These are phyloP conservation scores for Erebia epiphron DNA, from an alignment of 2,888 invertebrate species.

Conservation along the genomic window DNA sequence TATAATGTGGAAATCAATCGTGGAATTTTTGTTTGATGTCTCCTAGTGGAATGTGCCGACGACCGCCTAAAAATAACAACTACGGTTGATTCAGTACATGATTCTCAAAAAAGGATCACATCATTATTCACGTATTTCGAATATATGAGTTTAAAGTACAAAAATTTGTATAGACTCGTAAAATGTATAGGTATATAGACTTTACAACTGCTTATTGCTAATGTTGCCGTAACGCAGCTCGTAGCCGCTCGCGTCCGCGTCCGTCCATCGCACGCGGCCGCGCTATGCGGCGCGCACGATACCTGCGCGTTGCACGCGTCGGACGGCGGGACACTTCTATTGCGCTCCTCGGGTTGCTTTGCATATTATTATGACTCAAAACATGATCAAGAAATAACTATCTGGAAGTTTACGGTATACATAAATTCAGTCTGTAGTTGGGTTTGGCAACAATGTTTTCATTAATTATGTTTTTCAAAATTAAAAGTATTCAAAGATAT, in stretches of 20 bases:
- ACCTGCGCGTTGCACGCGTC: constrained; percentile 37
- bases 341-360: constrained; percentile 30
- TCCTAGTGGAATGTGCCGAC: constrained; percentile 82
- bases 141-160: constrained; percentile 79
- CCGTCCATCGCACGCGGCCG: constrained; percentile 34
- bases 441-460: constrained; percentile 78
- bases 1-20: constrained; percentile 79
- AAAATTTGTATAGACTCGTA: constrained; percentile 82
- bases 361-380: constrained; percentile 42
- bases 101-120: constrained; percentile 82
- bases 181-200: constrained; percentile 78
- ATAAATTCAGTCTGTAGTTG: constrained; percentile 78
- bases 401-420: constrained; percentile 72
- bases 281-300: constrained; percentile 20
- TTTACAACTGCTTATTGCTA: constrained; percentile 82
- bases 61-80: constrained; percentile 80
- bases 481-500: constrained; percentile 30
- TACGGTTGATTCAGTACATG: constrained; percentile 79
- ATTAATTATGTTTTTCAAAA: constrained; percentile 48
- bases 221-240: constrained; percentile 65
- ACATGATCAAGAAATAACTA: constrained; percentile 58
- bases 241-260: constrained; percentile 38
- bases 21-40: constrained; percentile 77
- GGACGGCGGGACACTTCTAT: constrained; percentile 19
- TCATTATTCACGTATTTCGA: constrained; percentile 66